Base-by-base conservation (phyloP, 2,888 invertebrate species). In the Oxycera nigricornis region DNA sequence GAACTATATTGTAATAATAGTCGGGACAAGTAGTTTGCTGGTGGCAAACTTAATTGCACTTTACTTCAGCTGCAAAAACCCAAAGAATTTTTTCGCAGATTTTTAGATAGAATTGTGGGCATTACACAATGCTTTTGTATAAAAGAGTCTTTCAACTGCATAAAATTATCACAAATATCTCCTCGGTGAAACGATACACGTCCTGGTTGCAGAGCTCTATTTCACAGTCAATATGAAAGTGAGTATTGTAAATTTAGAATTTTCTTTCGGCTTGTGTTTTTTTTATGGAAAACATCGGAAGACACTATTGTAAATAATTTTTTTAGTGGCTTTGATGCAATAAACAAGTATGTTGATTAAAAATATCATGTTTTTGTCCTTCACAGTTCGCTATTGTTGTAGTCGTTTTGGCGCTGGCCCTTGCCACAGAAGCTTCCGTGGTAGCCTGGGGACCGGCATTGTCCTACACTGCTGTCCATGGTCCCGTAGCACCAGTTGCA, bases 361-460 rank as follows among this genome's bases (percentile, higher is more conserved):
- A 24, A 24, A n/a, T n/a, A n/a, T n/a, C 22, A 20, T 6, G 24
- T 55, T 24, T 55, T 20, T 74, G 70, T 59, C 61, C 11, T 55
- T 77, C 78, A 2, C 77, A 81, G 81, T 81, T 82, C 81, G 80
- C 78, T 73, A 72, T 79, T 78, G 79, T 78, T 80, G 81, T 81
- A 81, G 81, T 81, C 79, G 79, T 82, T 79, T 81, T 81, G 78
- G 80, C 80, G 35, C 67, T 78, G 31, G 76, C 78, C 75, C 73
- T 77, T 68, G 77, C 77, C 55, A 78, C 75, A 41, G 76, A 79
- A 76, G 77, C 78, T 46, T 78, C 79, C 7, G 78, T 77, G 20
- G 78, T 78, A 39, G 77, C 76, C 65, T 75, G 76, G 75, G 76
- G 24, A 50, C 77, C 75, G 31, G 20, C 72, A 35, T 26, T 41